Evolutionary conservation across 2,888 invertebrate genomes (phyloP), one percentile per base, ranked within the genome.

Genomic region (Lucinisca nassula): DNA sequence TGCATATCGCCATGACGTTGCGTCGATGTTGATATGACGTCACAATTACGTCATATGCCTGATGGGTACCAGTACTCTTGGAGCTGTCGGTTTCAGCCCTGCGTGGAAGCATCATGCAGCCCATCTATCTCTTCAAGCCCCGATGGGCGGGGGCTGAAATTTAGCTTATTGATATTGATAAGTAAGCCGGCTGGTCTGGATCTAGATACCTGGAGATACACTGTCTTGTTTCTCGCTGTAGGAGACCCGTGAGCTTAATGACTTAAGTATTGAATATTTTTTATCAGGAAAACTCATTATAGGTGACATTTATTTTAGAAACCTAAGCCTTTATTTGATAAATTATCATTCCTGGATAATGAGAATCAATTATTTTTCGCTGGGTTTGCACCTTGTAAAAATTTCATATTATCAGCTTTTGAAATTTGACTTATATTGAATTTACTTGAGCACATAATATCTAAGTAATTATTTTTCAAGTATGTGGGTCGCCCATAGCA

Each of bases 311-410:
- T 21, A 61, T 61, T 61, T 30, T 61, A 61, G 61, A 61, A 61
- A 61, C 61, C 32, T 12, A 67, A 35, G 67, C 10, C 35, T 67
- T 67, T 67, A 35, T 67, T 67, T 21, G 30, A 67, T 67, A 67
- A 32, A 35, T 32, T 67, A 67, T 12, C 32, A 67, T 67, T 35
- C 35, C 30, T 35, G 2, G 32, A 14, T 35, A 67, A 12, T 21
- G 67, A 67, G 12, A 67, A 67, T 67, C 67, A 67, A 67, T 67
- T 67, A 67, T 55, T 67, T 67, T 67, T 67, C 67, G 12, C 1
- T 35, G 4, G 27, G 3, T 30, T 67, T 27, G 27, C 32, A 27
- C 67, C 17, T 35, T 67, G 27, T 61, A 27, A 12, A 30, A 67
- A 3, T 67, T 67, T 67, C 4, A 32, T 14, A 35, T 12, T 17